Percentiles rank a stretch among this genome's conserved stretches.
These are phyloP conservation scores for Craseonycteris thonglongyai DNA, from an alignment of 2,113 vertebrate genomes.

Conservation along the genomic window DNA sequence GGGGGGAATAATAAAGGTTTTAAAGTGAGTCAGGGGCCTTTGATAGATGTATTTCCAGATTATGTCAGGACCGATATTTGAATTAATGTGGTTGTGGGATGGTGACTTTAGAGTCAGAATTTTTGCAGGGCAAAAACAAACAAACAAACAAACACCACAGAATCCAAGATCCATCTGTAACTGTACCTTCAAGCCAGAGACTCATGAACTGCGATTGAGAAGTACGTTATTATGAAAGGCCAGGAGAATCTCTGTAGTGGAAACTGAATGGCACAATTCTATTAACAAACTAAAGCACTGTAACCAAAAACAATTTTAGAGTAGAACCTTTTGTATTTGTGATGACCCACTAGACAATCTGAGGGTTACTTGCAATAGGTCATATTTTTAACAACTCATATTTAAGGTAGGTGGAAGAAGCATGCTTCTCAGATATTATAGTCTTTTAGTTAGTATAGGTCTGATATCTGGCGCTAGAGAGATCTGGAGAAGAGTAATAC, in stretches of 20 bases:
- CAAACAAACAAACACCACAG: no score
- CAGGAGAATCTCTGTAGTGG: neutral
- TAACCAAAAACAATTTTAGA: neutral
- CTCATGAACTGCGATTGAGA: neutral
- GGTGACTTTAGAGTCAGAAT: neutral
- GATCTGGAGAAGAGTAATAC: neutral
- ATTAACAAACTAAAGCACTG: neutral
- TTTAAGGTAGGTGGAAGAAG: neutral
- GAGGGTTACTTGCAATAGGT: neutral
- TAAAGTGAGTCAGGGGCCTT: neutral
- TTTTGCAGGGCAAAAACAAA: neutral
- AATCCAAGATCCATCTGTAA: no score
- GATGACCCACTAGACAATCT: no score
- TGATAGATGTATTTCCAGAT: neutral
- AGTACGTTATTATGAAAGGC: fast-evolving
- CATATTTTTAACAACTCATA: neutral
- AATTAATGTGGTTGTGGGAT: neutral
- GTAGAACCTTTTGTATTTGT: neutral
- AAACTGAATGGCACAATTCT: neutral
- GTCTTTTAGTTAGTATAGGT: neutral
- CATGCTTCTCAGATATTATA: neutral
- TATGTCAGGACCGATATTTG: neutral
- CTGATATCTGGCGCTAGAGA: neutral
- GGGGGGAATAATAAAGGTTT: no score
- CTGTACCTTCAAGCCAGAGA: neutral